Base-by-base conservation (phyloP, 2,888 invertebrate species). In the Catocala sponsa region DNA sequence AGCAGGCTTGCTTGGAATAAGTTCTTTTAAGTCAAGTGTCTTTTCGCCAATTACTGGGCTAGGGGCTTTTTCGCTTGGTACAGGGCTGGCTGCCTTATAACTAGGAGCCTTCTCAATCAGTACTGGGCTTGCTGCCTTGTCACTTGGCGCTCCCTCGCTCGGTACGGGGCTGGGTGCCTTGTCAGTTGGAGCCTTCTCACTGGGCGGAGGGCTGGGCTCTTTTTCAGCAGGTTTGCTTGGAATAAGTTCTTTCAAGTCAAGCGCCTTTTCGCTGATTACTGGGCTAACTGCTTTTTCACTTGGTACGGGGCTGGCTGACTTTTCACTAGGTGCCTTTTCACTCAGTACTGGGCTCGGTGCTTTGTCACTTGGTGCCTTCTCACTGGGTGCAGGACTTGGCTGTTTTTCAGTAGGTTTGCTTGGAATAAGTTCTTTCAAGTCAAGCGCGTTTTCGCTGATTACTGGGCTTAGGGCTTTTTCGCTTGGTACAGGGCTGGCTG, bases 21-120 rank as follows among this genome's bases (percentile, higher is more conserved):
- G n/a, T n/a, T n/a, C n/a, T n/a, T n/a, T n/a, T n/a, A n/a, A n/a
- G n/a, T n/a, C n/a, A n/a, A n/a, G n/a, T 4, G 47, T 51, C 35
- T 67, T 60, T 0, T 56, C 43, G 13, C 59, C 49, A 48, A 54
- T 47, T 10, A 52, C 51, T 2, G 68, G 51, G 35, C 60, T 70
- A 2, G 62, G 52, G 10, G 25, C 25, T 10, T 59, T 56, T 0
- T 41, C 60, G 2, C 50, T 51, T 2, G 10, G 12, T 42, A 15
- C 41, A 2, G 56, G 55, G 49, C 55, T 57, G n/a, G 10, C 43
- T 33, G 15, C 42, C 15, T 49, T 56, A 0, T 63, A 53, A 46
- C 38, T 57, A 15, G n/a, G 52, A 11, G 15, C 42, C 35, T 57
- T 56, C 0, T 63, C 57, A 41, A 32, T 48, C 4, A 7, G 44